Evolutionary conservation across 2,113 vertebrate genomes (phyloP).

Genomic region (Syrmaticus mikado): DNA sequence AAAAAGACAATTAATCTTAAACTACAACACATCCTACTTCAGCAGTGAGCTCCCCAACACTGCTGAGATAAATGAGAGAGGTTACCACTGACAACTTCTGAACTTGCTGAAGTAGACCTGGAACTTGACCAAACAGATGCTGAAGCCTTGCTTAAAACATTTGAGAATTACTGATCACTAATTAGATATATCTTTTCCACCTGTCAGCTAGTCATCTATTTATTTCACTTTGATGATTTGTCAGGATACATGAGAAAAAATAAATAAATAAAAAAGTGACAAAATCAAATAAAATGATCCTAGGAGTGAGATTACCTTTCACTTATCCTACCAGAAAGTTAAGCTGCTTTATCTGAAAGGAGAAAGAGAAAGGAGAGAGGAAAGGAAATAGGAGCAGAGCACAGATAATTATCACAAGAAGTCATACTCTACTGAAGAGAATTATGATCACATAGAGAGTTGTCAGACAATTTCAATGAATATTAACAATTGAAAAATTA

Average conservation of each 20-base stretch:
- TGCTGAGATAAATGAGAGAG: neutral
- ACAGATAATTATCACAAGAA: neutral
- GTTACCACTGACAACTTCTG: neutral
- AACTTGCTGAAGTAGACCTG: neutral
- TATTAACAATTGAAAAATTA: neutral
- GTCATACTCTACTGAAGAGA: neutral
- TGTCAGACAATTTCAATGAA: neutral
- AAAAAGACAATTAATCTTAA: slow-evolving; percentile 19
- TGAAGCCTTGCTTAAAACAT: neutral
- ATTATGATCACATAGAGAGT: neutral
- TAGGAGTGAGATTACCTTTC: neutral
- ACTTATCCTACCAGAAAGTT: neutral
- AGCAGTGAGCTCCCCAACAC: neutral
- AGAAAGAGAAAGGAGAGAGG: neutral
- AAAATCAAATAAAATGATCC: neutral
- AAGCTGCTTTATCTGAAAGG: neutral
- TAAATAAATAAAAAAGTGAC: neutral
- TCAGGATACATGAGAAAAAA: neutral
- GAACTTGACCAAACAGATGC: neutral
- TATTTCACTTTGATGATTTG: neutral
- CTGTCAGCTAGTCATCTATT: neutral
- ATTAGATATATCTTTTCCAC: neutral
- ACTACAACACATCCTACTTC: neutral
- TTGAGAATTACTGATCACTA: neutral
- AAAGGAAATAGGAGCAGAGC: neutral